Evolutionary conservation across 2,113 vertebrate species (phyloP).

Genomic region (Saguinus imperator): DNA sequence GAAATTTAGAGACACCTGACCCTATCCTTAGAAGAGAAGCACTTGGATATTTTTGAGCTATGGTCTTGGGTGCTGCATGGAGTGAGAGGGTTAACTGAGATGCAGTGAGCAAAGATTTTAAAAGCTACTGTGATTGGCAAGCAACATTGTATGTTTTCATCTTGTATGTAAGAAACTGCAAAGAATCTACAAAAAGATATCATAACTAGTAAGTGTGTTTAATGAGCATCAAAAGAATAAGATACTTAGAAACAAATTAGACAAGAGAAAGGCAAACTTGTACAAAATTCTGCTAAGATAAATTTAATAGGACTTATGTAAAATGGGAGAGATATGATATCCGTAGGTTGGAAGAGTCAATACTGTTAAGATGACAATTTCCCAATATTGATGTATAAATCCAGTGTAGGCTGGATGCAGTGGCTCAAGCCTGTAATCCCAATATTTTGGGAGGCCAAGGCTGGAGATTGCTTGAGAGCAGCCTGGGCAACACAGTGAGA

Average conservation of each 20-base stretch:
- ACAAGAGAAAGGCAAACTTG: background rate
- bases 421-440: no score
- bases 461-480: no score
- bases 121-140: conserved; percentile 32
- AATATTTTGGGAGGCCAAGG: no score
- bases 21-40: background rate
- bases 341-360: background rate
- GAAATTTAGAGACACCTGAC: background rate
- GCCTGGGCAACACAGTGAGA: no score
- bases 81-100: background rate
- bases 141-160: background rate
- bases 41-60: background rate
- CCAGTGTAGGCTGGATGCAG: background rate
- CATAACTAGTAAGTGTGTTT: background rate
- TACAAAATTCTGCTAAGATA: background rate
- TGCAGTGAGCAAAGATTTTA: background rate
- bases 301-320: background rate
- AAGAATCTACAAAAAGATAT: background rate
- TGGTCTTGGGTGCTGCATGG: background rate
- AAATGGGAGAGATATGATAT: background rate
- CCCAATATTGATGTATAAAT: background rate
- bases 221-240: background rate
- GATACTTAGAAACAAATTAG: background rate
- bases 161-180: background rate
- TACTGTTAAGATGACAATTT: background rate